phyloP scores from a whole-genome alignment of 2,797 vertebrate genomes.

The Poeciliopsis presidionis region DNA sequence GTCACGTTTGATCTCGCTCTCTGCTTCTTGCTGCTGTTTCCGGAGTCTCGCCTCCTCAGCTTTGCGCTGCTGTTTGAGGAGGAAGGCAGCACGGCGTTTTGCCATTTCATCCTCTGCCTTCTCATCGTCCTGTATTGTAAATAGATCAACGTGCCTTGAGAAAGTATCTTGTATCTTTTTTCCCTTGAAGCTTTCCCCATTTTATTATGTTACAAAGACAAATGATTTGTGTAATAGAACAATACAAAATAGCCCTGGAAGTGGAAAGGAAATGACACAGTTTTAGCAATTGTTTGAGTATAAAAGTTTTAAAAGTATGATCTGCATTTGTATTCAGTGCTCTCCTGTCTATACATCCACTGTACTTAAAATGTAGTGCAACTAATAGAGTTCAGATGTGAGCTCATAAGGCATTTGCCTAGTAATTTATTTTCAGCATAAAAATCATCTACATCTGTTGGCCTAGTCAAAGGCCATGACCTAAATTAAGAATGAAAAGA shows the following conservation, averaged over 20 bases:
- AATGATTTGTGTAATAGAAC: neutral
- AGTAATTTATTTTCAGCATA: neutral
- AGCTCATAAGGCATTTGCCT: neutral
- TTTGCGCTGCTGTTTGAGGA: constrained; percentile 95
- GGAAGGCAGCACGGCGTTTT: constrained; percentile 93
- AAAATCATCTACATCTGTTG: neutral
- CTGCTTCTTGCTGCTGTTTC: constrained; percentile 90
- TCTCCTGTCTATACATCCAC: neutral
- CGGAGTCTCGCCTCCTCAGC: constrained; percentile 90
- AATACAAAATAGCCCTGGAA: neutral
- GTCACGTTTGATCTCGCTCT: constrained; percentile 92
- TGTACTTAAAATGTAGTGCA: neutral
- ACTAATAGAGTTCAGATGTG: neutral
- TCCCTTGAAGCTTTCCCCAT: neutral
- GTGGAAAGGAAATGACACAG: neutral
- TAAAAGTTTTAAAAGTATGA: neutral
- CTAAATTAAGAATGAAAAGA: neutral
- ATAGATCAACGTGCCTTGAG: neutral
- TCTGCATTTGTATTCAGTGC: neutral
- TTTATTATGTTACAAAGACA: neutral
- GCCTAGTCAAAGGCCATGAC: neutral
- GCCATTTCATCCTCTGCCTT: constrained; percentile 96
- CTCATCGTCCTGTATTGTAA: constrained; percentile 81
- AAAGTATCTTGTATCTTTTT: neutral
- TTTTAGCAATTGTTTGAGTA: neutral